A percentile compares a stretch with the other conserved stretches of the same genome.
These are phyloP conservation scores for Pseudotriccus pelzelni DNA, from an alignment of 2,797 vertebrate species.

Conservation along the genomic window DNA sequence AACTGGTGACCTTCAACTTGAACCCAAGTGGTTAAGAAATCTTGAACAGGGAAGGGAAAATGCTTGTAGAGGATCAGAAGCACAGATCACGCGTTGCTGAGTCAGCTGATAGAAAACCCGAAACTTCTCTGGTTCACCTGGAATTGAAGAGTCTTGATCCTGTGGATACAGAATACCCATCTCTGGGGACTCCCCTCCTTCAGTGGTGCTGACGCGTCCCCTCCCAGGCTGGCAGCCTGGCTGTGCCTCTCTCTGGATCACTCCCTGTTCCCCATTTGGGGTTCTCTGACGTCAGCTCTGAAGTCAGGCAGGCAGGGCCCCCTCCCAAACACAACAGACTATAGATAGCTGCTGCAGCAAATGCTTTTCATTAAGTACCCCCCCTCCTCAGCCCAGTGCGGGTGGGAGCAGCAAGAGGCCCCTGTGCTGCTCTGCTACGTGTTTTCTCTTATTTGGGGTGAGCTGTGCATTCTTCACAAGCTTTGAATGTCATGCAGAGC, in stretches of 20 bases:
- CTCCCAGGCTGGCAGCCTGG: background rate
- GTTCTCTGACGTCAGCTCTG: background rate
- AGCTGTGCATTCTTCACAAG: background rate
- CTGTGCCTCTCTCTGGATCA: background rate
- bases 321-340: background rate
- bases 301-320: background rate
- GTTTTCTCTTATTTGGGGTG: slow-evolving; percentile 26
- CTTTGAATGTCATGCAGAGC: background rate
- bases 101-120: background rate
- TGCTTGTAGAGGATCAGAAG: background rate
- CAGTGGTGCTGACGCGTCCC: background rate
- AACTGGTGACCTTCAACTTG: background rate
- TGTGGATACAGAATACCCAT: background rate
- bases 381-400: background rate
- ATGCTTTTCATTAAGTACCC: background rate
- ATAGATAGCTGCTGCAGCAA: slow-evolving; percentile 25
- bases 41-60: background rate
- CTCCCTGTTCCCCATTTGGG: background rate
- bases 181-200: background rate
- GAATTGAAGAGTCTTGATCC: background rate
- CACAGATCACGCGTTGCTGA: background rate
- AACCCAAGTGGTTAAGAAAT: background rate
- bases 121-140: background rate
- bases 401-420: background rate
- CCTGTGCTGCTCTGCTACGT: background rate